Base-by-base conservation (phyloP, 1,140 invertebrate species). In the Brachystomella parvula region DNA sequence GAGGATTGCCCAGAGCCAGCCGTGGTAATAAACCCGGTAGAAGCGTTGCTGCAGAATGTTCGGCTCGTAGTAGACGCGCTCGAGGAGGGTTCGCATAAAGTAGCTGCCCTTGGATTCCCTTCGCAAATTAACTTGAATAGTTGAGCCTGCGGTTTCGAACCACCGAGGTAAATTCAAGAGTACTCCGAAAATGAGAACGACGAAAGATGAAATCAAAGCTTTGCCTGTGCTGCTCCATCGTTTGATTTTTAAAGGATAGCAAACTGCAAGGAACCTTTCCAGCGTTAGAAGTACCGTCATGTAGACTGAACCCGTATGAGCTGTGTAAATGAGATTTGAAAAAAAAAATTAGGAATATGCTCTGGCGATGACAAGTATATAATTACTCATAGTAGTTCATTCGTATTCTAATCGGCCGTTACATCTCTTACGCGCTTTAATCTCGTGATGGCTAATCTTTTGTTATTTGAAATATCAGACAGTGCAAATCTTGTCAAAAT, bases 221-320 rank as follows among this genome's bases (percentile, higher is more conserved):
- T 24, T 9, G n/a, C 53, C n/a, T 21, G n/a, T 29, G 21, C n/a
- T 57, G 78, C 93, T 96, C 59, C 95, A 83, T 0, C 87, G 88
- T 53, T 90, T 83, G 0, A 92, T 91, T 66, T 84, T 83, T 15
- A 96, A 80, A 0, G 94, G 94, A 78, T 95, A 91, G 76, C 94
- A 96, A 0, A 98, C 95, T 1, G 94, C 95, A 39, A 97, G 89
- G 79, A 93, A 97, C 57, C 94, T 83, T 78, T 98, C 95, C 71
- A 96, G 82, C 0, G 94, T 96, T 47, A 97, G 94, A 1, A 90
- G 90, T 57, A 97, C 84, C 0, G 94, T 97, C 68, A 96, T 82
- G 81, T 96, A 98, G 56, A 95, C 90, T 21, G 91, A 93, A 32
- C 91, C 91, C 47, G 92, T 94, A 21, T 21, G 28, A 12, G 53